A percentile compares a stretch with the other conserved stretches of the same genome.
These are phyloP conservation scores for Sarotherodon lohbergeri DNA, from an alignment of 2,113 vertebrate genomes.

Conservation along the genomic window DNA sequence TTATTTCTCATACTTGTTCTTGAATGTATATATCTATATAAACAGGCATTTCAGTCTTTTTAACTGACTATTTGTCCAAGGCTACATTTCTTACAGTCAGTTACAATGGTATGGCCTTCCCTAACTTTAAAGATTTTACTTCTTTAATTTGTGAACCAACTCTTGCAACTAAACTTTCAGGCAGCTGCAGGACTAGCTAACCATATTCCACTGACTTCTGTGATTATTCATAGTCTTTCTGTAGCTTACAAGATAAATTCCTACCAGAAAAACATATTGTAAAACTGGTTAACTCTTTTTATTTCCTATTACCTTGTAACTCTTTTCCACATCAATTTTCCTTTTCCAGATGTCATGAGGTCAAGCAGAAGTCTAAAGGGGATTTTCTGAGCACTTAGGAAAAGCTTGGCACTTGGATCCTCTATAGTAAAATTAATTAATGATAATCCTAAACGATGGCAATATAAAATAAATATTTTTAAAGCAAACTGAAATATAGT, in stretches of 20 bases:
- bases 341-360: not conserved
- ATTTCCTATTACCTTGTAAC: not conserved
- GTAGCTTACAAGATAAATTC: not conserved
- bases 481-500: not conserved
- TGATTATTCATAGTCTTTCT: not conserved
- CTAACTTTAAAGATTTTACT: not conserved
- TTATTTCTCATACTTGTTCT: not conserved
- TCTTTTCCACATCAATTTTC: not conserved
- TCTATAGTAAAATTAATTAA: not conserved
- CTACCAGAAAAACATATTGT: not conserved
- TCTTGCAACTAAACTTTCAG: not conserved
- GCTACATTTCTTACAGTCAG: not conserved
- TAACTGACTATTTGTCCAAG: not conserved
- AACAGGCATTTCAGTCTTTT: not conserved
- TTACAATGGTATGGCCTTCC: not conserved
- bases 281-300: not conserved
- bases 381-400: not conserved
- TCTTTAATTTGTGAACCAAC: not conserved
- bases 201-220: not conserved
- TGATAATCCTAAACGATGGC: not conserved
- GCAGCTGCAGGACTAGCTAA: not conserved
- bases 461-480: not conserved
- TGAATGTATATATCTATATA: not conserved
- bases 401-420: not conserved
- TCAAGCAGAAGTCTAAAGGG: not conserved